These are phyloP conservation scores for Collichthys lucidus DNA, from an alignment of 2,113 vertebrate species.

Conservation along the genomic window DNA sequence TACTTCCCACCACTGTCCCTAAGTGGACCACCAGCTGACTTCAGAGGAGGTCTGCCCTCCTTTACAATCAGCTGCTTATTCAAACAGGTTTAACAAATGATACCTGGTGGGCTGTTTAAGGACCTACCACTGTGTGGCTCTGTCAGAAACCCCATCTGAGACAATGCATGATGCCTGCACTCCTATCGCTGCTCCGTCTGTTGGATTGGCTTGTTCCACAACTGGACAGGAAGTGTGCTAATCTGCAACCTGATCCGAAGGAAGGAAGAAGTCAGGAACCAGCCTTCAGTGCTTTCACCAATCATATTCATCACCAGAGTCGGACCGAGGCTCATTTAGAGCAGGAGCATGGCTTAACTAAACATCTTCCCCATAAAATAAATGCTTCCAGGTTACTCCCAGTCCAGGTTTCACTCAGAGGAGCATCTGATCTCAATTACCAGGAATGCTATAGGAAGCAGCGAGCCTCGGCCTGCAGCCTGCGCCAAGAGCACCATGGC, in stretches of 20 bases:
- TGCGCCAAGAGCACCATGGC: conserved; percentile 65
- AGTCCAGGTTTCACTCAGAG: conserved; percentile 84
- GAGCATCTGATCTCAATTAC: conserved; percentile 93
- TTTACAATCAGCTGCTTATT: conserved; percentile 50
- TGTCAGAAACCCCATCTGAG: conserved; percentile 61
- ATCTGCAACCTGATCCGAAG: conserved; percentile 89
- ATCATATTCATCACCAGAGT: conserved; percentile 89
- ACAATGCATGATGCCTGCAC: conserved; percentile 47
- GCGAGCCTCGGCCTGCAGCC: conserved; percentile 45
- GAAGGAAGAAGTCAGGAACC: conserved; percentile 90
- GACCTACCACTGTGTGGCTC: conserved; percentile 54
- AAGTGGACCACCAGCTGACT: conserved; percentile 49
- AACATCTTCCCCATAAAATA: conserved; percentile 91
- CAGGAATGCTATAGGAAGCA: conserved; percentile 83
- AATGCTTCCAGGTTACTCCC: conserved; percentile 95
- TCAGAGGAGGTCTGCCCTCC: conserved; percentile 34
- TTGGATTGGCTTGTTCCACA: conserved; percentile 69
- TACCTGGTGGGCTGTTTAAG: conserved; percentile 25
- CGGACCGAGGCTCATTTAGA: conserved; percentile 81
- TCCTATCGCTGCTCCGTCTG: conserved; percentile 44
- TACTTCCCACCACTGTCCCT: not conserved
- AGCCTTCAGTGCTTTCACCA: conserved; percentile 89
- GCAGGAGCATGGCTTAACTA: conserved; percentile 83
- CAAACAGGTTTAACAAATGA: conserved; percentile 53
- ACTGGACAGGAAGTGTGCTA: conserved; percentile 92